Conservation (phyloP, 2,888 invertebrate genomes). For the Drosophila setosimentum region DNA sequence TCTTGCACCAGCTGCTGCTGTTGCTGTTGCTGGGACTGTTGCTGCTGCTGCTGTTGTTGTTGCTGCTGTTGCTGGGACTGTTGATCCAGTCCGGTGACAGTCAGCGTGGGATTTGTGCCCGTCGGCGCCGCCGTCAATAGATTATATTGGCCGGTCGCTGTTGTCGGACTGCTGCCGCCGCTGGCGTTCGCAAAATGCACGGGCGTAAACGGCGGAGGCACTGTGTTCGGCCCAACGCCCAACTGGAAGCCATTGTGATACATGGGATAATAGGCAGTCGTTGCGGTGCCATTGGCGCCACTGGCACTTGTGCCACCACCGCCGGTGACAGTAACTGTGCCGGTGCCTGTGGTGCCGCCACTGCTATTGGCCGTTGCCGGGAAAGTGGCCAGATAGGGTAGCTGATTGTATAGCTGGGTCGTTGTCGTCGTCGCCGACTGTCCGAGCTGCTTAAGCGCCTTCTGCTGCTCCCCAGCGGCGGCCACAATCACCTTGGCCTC, state of each 20-base stretch:
- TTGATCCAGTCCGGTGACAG: slow-evolving; percentile 63
- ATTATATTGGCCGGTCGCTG: slow-evolving; percentile 64
- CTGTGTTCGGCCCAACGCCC: slow-evolving; percentile 83
- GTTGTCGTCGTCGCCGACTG: slow-evolving; percentile 67
- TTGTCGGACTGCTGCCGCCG: slow-evolving; percentile 61
- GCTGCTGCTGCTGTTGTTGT: slow-evolving; percentile 79
- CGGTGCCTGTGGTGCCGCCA: slow-evolving; percentile 58
- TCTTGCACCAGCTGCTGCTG: slow-evolving; percentile 78
- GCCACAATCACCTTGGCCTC: slow-evolving; percentile 81
- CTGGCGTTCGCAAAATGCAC: slow-evolving; percentile 83
- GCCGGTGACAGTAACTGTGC: slow-evolving; percentile 67
- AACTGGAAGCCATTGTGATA: slow-evolving; percentile 85
- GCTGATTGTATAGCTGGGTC: slow-evolving; percentile 83
- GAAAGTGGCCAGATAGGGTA: slow-evolving; percentile 84
- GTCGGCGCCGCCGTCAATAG: slow-evolving; percentile 62
- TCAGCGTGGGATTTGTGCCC: slow-evolving; percentile 63
- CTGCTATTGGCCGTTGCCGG: slow-evolving; percentile 60
- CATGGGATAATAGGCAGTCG: slow-evolving; percentile 84
- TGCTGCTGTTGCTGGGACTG: slow-evolving; percentile 77
- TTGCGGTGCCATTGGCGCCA: slow-evolving; percentile 50
- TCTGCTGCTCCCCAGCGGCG: slow-evolving; percentile 71
- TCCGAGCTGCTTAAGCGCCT: slow-evolving; percentile 74
- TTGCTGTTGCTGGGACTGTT: slow-evolving; percentile 66
- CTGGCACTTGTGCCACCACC: slow-evolving; percentile 32
- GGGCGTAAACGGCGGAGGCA: slow-evolving; percentile 85